These are phyloP conservation scores for Geococcyx californianus DNA, from an alignment of 2,113 vertebrate species.

Conservation along the genomic window DNA sequence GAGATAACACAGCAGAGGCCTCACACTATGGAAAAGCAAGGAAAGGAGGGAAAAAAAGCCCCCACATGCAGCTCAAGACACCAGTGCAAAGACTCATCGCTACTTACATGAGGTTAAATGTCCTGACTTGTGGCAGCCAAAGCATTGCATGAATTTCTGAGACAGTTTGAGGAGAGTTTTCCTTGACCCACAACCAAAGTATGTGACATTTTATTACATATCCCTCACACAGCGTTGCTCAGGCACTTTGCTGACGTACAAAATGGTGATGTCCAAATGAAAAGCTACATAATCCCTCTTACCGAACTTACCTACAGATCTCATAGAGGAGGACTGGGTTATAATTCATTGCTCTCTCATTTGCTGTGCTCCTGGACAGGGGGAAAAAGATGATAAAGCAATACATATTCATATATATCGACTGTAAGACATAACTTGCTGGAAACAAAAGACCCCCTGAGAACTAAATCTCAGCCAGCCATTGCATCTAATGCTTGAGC, in stretches of 20 bases:
- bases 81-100: not conserved
- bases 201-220: not conserved
- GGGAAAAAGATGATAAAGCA: not conserved
- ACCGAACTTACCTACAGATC: no score
- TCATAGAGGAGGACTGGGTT: not conserved
- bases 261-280: not conserved
- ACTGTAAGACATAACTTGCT: not conserved
- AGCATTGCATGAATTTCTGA: not conserved
- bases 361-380: not conserved
- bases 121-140: not conserved
- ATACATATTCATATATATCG: rapidly evolving
- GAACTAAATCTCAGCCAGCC: not conserved
- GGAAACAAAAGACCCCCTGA: not conserved
- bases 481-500: rapidly evolving
- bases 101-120: not conserved
- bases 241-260: not conserved
- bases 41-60: not conserved
- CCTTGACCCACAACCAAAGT: not conserved
- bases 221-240: rapidly evolving
- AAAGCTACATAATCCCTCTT: not conserved
- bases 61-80: not conserved
- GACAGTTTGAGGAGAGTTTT: not conserved
- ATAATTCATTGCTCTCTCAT: not conserved
- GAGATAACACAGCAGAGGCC: constrained; percentile 1
- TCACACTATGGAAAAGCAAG: not conserved